A percentile compares a stretch with the other conserved stretches of the same genome.
Evolutionary conservation across 2,888 invertebrate genomes (phyloP).

Genomic region (Lithophane leautieri): DNA sequence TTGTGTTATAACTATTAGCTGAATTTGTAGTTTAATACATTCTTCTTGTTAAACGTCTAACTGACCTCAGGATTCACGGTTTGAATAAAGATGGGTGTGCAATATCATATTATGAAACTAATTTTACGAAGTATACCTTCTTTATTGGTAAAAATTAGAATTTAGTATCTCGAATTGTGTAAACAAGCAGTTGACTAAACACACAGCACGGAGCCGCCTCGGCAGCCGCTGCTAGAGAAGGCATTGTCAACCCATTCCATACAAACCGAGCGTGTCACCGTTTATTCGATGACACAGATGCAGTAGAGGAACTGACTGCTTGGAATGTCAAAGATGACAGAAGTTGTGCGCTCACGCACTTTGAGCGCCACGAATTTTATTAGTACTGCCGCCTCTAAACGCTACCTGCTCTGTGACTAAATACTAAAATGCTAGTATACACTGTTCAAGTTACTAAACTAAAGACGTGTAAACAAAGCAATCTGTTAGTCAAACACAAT

Average conservation of each 20-base stretch:
- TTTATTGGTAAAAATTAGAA: not conserved
- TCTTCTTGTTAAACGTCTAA: conserved; percentile 46
- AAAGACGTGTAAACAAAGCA: not conserved
- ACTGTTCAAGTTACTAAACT: not conserved
- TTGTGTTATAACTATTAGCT: conserved; percentile 63
- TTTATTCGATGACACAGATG: too few relatives aligned
- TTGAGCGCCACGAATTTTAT: too few relatives aligned
- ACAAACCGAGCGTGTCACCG: too few relatives aligned
- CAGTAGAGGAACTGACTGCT: too few relatives aligned
- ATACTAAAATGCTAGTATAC: not conserved
- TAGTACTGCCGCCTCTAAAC: not conserved
- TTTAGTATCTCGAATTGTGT: not conserved
- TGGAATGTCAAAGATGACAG: too few relatives aligned
- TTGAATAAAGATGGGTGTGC: conserved; percentile 38
- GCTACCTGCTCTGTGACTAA: not conserved
- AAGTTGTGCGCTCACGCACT: not conserved
- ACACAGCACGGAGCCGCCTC: not conserved
- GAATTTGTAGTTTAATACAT: conserved; percentile 61
- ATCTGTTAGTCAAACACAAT: not conserved
- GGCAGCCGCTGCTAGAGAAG: too few relatives aligned
- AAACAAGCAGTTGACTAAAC: not conserved
- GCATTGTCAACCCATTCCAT: too few relatives aligned
- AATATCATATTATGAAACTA: not conserved
- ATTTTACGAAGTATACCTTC: not conserved
- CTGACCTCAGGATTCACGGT: conserved; percentile 44